Conservation (phyloP, 2,113 vertebrate species). For the Heloderma charlesbogerti region DNA sequence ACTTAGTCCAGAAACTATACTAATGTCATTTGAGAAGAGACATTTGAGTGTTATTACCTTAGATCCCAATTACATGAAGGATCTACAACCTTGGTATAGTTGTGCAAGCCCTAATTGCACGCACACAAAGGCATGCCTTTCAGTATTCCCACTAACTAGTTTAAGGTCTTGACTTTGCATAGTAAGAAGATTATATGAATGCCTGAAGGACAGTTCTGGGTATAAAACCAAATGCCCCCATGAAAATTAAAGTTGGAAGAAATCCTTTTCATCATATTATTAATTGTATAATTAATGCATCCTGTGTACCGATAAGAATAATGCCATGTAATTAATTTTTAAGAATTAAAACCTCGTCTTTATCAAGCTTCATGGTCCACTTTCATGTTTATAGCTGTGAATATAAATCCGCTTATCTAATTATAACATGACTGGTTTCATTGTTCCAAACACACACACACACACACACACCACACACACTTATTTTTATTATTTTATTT, state of each 20-base stretch:
- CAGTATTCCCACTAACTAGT: slow-evolving; percentile 67
- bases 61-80: slow-evolving; percentile 72
- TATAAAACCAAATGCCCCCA: slow-evolving; percentile 75
- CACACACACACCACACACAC: too few species aligned
- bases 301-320: slow-evolving; percentile 85
- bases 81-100: slow-evolving; percentile 64
- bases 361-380: slow-evolving; percentile 80
- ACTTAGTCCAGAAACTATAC: background rate
- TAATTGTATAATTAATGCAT: slow-evolving; percentile 87
- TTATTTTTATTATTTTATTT: slow-evolving; percentile 79
- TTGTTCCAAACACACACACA: slow-evolving; percentile 80
- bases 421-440: slow-evolving; percentile 84
- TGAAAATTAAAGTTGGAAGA: slow-evolving; percentile 71
- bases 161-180: slow-evolving; percentile 80
- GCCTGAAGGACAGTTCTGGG: slow-evolving; percentile 79
- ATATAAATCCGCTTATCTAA: slow-evolving; percentile 86
- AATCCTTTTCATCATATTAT: slow-evolving; percentile 79
- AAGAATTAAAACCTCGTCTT: slow-evolving; percentile 83
- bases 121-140: slow-evolving; percentile 70
- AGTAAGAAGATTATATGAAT: slow-evolving; percentile 80
- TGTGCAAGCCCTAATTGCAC: slow-evolving; percentile 41
- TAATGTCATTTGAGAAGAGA: slow-evolving; percentile 52
- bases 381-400: slow-evolving; percentile 82
- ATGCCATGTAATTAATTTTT: slow-evolving; percentile 88
- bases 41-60: slow-evolving; percentile 66